These are phyloP conservation scores for Himalopsyche tibetana DNA, from an alignment of 2,888 invertebrate species.

Conservation along the genomic window DNA sequence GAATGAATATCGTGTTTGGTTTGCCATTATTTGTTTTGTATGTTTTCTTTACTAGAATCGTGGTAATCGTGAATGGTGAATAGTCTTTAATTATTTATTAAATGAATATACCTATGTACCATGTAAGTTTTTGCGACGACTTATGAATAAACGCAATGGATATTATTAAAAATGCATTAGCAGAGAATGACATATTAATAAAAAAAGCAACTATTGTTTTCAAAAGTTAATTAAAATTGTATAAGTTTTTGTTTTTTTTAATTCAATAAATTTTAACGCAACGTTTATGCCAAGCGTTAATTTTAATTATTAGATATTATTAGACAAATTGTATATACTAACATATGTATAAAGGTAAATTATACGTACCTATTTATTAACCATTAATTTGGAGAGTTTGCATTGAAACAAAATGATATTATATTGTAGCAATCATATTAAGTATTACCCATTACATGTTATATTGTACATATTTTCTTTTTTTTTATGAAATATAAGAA, in stretches of 20 bases:
- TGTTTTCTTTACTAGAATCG: constrained; percentile 45
- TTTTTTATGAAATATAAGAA: background rate
- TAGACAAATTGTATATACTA: constrained; percentile 17
- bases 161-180: background rate
- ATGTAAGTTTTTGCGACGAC: background rate
- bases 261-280: constrained; percentile 4
- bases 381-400: background rate
- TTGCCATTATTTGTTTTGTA: constrained; percentile 57
- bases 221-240: background rate
- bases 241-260: background rate
- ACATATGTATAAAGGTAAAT: background rate
- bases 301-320: background rate
- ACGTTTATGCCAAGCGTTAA: constrained; percentile 14
- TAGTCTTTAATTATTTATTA: background rate
- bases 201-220: background rate
- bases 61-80: background rate
- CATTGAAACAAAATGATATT: background rate
- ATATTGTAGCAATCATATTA: background rate
- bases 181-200: background rate
- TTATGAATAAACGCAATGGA: constrained; percentile 13
- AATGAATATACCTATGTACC: constrained; percentile 29
- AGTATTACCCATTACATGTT: too few species aligned
- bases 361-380: background rate
- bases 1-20: constrained; percentile 45
- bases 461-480: background rate